Conservation (phyloP, 2,113 vertebrate genomes). For the Sinocyclocheilus grahami region DNA sequence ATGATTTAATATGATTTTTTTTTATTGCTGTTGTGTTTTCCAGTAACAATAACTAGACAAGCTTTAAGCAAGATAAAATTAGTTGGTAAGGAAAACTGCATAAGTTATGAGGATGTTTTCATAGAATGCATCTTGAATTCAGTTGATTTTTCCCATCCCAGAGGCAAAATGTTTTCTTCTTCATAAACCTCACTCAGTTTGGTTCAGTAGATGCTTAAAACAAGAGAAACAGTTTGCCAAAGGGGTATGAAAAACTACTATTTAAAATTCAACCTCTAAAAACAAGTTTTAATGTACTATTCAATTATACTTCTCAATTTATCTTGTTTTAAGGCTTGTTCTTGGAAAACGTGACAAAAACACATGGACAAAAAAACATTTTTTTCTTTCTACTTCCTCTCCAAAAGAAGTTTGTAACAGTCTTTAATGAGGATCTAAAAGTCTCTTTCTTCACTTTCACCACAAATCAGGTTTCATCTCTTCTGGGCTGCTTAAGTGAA, state of each 20-base stretch:
- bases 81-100: neutral
- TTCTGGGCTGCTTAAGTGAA: neutral
- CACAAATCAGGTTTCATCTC: neutral
- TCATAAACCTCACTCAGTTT: neutral
- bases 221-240: neutral
- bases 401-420: neutral
- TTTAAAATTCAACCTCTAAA: neutral
- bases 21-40: too few relatives aligned
- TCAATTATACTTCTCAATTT: neutral
- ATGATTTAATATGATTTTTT: too few relatives aligned
- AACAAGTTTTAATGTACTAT: neutral
- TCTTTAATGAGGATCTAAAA: constrained; percentile 21
- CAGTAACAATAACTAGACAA: too few relatives aligned
- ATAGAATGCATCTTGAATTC: neutral
- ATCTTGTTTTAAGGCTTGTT: neutral
- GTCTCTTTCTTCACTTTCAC: neutral
- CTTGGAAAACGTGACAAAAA: neutral
- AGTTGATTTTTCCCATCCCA: neutral
- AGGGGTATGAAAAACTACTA: neutral
- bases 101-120: neutral
- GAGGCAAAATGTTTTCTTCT: neutral
- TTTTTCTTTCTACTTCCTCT: neutral
- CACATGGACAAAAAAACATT: neutral
- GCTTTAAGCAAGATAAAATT: too few relatives aligned
- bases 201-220: neutral